A percentile compares a stretch with the other conserved stretches of the same genome.
These are phyloP conservation scores for Sebastes fasciatus DNA, from an alignment of 2,113 vertebrate species.

Conservation along the genomic window DNA sequence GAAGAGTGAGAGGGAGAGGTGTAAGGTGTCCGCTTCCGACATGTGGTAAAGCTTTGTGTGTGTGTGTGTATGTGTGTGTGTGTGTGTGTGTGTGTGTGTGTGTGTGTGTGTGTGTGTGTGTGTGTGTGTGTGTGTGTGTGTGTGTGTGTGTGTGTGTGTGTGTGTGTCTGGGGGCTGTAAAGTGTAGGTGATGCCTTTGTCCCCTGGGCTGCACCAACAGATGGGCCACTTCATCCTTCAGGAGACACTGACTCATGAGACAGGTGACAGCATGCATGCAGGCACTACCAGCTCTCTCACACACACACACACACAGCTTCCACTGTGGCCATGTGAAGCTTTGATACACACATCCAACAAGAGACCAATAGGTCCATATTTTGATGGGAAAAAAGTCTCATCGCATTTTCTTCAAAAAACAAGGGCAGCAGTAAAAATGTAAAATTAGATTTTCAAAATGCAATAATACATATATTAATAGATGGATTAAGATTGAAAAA, in stretches of 20 bases:
- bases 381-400: not conserved
- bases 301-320: constrained; percentile 1
- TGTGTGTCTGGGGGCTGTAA: constrained; percentile 46
- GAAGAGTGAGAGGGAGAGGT: constrained; percentile 39
- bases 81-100: constrained; percentile 14
- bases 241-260: constrained; percentile 65
- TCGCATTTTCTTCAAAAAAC: not conserved
- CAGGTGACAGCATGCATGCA: constrained; percentile 57
- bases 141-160: constrained; percentile 16
- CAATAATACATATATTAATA: not conserved
- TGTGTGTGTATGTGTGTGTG: not conserved
- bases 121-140: constrained; percentile 16
- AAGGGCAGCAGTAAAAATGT: no score
- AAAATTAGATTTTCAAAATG: not conserved
- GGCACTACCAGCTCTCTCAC: constrained; percentile 13
- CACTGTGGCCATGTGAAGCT: not conserved
- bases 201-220: constrained; percentile 62
- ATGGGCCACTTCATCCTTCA: constrained; percentile 75
- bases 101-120: constrained; percentile 9
- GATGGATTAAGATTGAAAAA: not conserved
- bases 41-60: constrained; percentile 35
- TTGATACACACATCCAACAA: not conserved
- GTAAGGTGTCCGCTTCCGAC: constrained; percentile 44
- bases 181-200: constrained; percentile 60
- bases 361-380: not conserved